Evolutionary conservation across 2,113 vertebrate species (phyloP).

Genomic region (Mastomys coucha): DNA sequence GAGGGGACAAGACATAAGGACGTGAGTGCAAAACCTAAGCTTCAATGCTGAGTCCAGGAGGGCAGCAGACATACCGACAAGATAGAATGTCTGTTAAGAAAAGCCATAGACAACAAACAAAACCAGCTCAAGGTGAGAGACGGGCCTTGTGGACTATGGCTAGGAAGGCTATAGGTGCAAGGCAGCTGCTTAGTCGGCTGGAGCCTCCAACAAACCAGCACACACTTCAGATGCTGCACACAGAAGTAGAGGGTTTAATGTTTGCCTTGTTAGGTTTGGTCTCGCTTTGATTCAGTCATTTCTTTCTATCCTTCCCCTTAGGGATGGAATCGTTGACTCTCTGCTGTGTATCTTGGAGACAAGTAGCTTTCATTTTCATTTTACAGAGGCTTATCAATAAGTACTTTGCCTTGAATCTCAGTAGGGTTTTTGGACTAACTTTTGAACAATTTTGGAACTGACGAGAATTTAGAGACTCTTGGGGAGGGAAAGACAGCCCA

Average conservation of each 20-base stretch:
- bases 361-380: not conserved
- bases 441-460: not conserved
- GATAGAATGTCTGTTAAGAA: not conserved
- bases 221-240: not conserved
- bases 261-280: not conserved
- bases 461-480: not conserved
- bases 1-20: not conserved
- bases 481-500: not conserved
- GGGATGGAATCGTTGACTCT: not conserved
- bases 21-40: not conserved
- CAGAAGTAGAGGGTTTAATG: not conserved
- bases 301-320: not conserved
- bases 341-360: not conserved
- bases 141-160: not conserved
- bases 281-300: not conserved
- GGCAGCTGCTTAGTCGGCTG: not conserved
- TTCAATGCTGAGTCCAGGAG: not conserved
- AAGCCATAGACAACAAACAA: not conserved
- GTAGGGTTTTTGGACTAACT: not conserved
- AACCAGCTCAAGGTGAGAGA: not conserved
- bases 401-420: not conserved
- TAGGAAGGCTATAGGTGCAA: not conserved
- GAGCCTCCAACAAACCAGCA: not conserved
- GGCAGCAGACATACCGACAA: not conserved
- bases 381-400: not conserved